Conservation (phyloP, 92 coral and sea anemone genomes). For the Palythoa grandiflora region DNA sequence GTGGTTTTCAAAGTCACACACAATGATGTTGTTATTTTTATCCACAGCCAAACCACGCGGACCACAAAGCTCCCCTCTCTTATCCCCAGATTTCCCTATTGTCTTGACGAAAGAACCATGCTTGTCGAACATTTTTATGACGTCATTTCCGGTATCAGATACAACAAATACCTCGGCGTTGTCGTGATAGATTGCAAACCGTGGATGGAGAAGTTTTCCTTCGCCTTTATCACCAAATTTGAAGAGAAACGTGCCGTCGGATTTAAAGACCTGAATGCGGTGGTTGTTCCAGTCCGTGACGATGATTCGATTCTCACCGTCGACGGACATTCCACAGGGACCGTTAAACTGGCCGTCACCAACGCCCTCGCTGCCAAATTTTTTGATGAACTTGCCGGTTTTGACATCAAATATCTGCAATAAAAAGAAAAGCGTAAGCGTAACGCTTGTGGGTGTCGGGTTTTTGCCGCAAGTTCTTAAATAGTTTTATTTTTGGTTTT, state of each 20-base stretch:
- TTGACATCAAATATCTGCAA: slow-evolving; percentile 69
- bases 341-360: slow-evolving; percentile 90
- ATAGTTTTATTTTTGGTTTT: no score
- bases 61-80: slow-evolving; percentile 83
- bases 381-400: slow-evolving; percentile 80
- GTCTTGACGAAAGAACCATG: slow-evolving; percentile 74
- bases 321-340: slow-evolving; percentile 90
- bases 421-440: background rate
- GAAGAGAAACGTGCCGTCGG: slow-evolving; percentile 87
- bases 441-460: no score
- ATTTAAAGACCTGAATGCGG: slow-evolving; percentile 84
- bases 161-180: slow-evolving; percentile 77
- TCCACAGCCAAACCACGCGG: slow-evolving; percentile 90
- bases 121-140: slow-evolving; percentile 84
- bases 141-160: slow-evolving; percentile 89
- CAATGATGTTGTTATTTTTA: slow-evolving; percentile 75
- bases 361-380: slow-evolving; percentile 80
- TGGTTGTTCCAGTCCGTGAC: slow-evolving; percentile 95
- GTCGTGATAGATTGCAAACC: slow-evolving; percentile 83
- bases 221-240: slow-evolving; percentile 84
- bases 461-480: no score
- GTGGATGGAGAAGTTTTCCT: slow-evolving; percentile 82
- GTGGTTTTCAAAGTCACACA: slow-evolving; percentile 91
- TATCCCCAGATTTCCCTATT: slow-evolving; percentile 79
- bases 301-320: slow-evolving; percentile 75